phyloP scores from a whole-genome alignment of 2,888 invertebrate species.

The Caenorhabditis wallacei region DNA sequence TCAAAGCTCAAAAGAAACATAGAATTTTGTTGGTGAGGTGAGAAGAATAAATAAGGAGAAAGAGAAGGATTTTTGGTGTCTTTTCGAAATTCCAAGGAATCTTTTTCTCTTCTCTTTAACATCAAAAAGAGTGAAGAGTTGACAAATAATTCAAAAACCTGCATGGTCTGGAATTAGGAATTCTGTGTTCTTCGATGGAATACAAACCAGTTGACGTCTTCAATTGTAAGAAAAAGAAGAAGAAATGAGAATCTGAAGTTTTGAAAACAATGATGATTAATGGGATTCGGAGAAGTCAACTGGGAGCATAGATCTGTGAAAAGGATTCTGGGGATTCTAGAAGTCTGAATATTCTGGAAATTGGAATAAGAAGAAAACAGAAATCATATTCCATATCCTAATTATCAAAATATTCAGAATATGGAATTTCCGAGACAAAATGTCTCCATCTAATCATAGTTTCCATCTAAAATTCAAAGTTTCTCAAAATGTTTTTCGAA shows the following conservation, averaged over 20 bases:
- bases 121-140: neutral
- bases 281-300: neutral
- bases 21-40: neutral
- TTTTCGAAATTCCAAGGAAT: constrained; percentile 3
- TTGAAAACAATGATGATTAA: constrained; percentile 27
- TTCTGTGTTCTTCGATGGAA: constrained; percentile 50
- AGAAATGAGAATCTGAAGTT: neutral
- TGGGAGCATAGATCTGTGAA: neutral
- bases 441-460: too few relatives aligned
- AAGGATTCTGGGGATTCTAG: neutral
- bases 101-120: neutral
- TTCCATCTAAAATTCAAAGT: too few relatives aligned
- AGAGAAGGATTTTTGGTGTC: constrained; percentile 45
- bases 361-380: too few relatives aligned
- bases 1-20: constrained; percentile 37
- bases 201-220: constrained; percentile 50
- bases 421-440: too few relatives aligned
- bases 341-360: too few relatives aligned
- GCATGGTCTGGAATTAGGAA: constrained; percentile 31
- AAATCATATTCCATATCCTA: too few relatives aligned
- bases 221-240: neutral
- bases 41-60: constrained; percentile 26
- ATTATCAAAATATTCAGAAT: too few relatives aligned
- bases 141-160: constrained; percentile 53
- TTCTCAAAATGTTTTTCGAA: too few relatives aligned